Conservation (phyloP, 2,888 invertebrate species). For the Spicauda simplicius region DNA sequence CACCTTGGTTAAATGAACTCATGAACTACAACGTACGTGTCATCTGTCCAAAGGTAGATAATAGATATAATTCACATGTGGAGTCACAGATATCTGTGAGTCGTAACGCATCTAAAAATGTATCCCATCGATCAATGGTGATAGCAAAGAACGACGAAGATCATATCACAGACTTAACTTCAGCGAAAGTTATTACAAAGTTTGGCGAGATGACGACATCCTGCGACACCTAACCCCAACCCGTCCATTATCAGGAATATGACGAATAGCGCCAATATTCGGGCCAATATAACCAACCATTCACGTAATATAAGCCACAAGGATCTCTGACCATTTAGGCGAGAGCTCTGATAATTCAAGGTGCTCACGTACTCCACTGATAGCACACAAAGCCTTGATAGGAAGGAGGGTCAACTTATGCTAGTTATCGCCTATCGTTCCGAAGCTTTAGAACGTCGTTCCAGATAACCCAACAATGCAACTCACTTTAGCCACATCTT, state of each 20-base stretch:
- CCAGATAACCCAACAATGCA: conserved; percentile 75
- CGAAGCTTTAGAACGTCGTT: conserved; percentile 50
- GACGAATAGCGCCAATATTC: conserved; percentile 36
- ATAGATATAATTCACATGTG: too few relatives aligned
- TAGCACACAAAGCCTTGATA: conserved; percentile 38
- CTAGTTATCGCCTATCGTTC: conserved; percentile 57
- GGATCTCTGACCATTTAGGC: conserved; percentile 37
- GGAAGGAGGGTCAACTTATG: conserved; percentile 59
- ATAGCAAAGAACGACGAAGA: conserved; percentile 7
- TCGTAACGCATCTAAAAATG: neutral
- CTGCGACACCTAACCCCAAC: conserved; percentile 46
- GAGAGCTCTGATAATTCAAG: conserved; percentile 41
- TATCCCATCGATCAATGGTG: neutral
- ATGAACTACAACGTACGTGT: too few relatives aligned
- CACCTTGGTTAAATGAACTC: too few relatives aligned
- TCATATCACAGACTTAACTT: conserved; percentile 23
- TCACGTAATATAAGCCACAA: conserved; percentile 30
- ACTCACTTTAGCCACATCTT: conserved; percentile 58
- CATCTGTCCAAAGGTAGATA: too few relatives aligned
- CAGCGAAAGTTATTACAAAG: conserved; percentile 35
- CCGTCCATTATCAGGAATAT: conserved; percentile 38
- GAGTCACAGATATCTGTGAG: too few relatives aligned
- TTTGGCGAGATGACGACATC: conserved; percentile 36
- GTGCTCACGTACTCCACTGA: conserved; percentile 23
- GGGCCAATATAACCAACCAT: conserved; percentile 35